Evolutionary conservation across 2,113 vertebrate genomes (phyloP).

Genomic region (Carollia perspicillata): DNA sequence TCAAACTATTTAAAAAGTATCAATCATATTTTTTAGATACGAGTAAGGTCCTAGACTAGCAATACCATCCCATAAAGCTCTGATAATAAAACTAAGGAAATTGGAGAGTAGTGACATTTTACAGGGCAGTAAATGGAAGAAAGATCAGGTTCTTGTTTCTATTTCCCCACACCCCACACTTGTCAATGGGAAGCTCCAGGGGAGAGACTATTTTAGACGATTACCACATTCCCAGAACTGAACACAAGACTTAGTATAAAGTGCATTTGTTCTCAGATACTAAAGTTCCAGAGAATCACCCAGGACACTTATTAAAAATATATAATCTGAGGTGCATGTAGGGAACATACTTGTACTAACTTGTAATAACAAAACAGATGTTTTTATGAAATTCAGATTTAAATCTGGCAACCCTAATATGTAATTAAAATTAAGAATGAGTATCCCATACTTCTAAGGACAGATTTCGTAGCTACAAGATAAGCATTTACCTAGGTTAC

Average conservation of each 20-base stretch:
- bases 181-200: not conserved
- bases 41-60: slow-evolving; percentile 56
- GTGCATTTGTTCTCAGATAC: not conserved
- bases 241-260: not conserved
- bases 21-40: slow-evolving; percentile 70
- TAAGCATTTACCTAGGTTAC: not conserved
- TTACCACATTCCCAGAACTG: not conserved
- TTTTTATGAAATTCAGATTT: slow-evolving; percentile 33
- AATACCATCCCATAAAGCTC: slow-evolving; percentile 33
- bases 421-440: not conserved
- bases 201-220: not conserved
- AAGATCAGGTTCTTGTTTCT: not conserved
- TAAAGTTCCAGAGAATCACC: not conserved
- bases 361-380: not conserved
- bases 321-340: not conserved
- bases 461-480: not conserved
- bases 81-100: slow-evolving; percentile 79
- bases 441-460: not conserved
- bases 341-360: not conserved
- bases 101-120: slow-evolving; percentile 69
- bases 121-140: not conserved
- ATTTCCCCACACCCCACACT: not conserved
- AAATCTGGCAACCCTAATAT: not conserved
- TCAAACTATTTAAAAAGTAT: slow-evolving; percentile 59
- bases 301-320: not conserved